phyloP scores from a whole-genome alignment of 2,888 invertebrate species.

The Ashinkailepas kermadecensis region DNA sequence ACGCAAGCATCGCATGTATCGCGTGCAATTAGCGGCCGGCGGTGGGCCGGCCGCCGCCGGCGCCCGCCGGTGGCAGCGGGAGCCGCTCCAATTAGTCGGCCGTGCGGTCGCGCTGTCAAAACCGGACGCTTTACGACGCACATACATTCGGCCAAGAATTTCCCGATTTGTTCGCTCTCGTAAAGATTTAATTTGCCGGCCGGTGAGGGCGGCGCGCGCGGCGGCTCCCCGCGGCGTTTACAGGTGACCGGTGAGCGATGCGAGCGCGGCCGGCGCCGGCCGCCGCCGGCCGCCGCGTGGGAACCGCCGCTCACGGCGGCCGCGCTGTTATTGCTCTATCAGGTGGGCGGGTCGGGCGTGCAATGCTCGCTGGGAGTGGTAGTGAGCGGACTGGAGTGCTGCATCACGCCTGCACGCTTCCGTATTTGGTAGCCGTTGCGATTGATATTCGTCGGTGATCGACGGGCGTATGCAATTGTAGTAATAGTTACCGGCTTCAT shows the following conservation, averaged over 20 bases:
- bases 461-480: no score
- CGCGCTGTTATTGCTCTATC: not conserved
- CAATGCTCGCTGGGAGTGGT: not conserved
- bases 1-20: conserved; percentile 2
- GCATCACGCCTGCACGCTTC: no score
- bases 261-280: not conserved
- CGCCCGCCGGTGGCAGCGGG: not conserved
- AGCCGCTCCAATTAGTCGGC: not conserved
- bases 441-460: no score
- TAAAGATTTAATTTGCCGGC: conserved; percentile 17
- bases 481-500: no score
- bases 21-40: not conserved
- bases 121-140: not conserved
- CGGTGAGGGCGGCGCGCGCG: not conserved
- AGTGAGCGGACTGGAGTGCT: no score
- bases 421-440: no score
- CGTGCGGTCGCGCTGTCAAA: not conserved
- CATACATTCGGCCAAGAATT: conserved; percentile 13
- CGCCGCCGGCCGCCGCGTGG: not conserved
- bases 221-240: not conserved
- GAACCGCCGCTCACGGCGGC: not conserved
- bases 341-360: not conserved
- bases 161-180: conserved; percentile 5
- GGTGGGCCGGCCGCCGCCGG: not conserved
- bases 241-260: not conserved